Evolutionary conservation across 1,140 invertebrate species (phyloP).

Genomic region (Hyphantria cunea): DNA sequence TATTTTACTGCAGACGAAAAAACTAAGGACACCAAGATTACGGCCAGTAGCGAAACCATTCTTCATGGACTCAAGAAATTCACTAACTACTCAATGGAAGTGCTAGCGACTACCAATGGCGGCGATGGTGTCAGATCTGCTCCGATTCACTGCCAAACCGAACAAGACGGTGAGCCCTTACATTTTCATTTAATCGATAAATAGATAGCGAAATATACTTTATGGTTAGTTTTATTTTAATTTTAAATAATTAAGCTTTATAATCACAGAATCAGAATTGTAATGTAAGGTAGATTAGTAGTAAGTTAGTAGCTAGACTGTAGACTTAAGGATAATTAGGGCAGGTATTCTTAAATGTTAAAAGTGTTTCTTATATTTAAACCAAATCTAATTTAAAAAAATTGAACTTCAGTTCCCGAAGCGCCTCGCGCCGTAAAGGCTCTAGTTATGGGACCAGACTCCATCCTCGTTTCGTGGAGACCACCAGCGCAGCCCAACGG

Average conservation of each 20-base stretch:
- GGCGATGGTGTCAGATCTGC: conserved; percentile 96
- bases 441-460: conserved; percentile 93
- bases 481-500: conserved; percentile 96
- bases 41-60: conserved; percentile 95
- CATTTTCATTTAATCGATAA: too few species aligned
- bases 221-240: too few species aligned
- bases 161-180: conserved; percentile 92
- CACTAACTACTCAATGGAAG: conserved; percentile 98
- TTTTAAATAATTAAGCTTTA: too few species aligned
- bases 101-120: conserved; percentile 95
- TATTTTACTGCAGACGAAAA: conserved; percentile 87
- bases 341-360: too few species aligned
- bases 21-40: conserved; percentile 95
- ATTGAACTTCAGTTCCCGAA: conserved; percentile 89
- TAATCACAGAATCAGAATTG: too few species aligned
- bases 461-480: conserved; percentile 96
- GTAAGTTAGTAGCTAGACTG: too few species aligned
- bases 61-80: conserved; percentile 96
- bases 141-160: conserved; percentile 96
- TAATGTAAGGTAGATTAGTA: too few species aligned
- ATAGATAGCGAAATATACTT: too few species aligned
- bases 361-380: too few species aligned
- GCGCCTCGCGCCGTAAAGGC: conserved; percentile 96
- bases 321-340: too few species aligned
- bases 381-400: too few species aligned